Conservation (phyloP, 1,140 invertebrate species). For the Lasioglossum albipes region DNA sequence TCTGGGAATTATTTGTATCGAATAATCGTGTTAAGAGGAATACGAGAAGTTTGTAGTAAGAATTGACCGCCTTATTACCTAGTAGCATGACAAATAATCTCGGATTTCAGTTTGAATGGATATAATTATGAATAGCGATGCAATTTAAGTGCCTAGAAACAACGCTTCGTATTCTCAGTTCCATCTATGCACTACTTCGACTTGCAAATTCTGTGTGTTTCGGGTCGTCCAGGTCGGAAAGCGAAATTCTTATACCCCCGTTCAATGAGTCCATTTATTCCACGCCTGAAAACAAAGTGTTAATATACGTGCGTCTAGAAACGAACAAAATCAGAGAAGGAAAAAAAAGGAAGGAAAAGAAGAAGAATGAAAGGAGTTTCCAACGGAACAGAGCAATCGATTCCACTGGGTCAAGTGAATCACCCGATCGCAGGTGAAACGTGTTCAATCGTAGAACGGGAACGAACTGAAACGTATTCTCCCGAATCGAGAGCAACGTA, state of each 20-base stretch:
- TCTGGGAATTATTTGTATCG: conserved; percentile 62
- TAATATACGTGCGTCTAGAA: background rate
- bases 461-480: too few species aligned
- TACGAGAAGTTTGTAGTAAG: conserved; percentile 76
- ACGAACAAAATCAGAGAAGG: too few species aligned
- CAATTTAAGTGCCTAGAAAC: conserved; percentile 72
- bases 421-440: too few species aligned
- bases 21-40: conserved; percentile 76
- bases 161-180: conserved; percentile 68
- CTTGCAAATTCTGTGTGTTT: conserved; percentile 63
- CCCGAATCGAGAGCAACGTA: conserved; percentile 53
- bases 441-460: too few species aligned
- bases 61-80: conserved; percentile 76
- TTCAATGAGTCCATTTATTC: conserved; percentile 76
- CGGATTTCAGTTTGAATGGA: conserved; percentile 70
- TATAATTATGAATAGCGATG: conserved; percentile 74
- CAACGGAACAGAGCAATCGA: too few species aligned
- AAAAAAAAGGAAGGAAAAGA: too few species aligned
- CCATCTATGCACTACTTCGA: conserved; percentile 70
- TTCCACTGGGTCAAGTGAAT: too few species aligned
- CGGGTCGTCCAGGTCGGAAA: conserved; percentile 54
- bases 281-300: conserved; percentile 69
- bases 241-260: conserved; percentile 56
- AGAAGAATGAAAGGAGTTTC: too few species aligned
- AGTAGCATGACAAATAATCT: conserved; percentile 79